Base-by-base conservation (phyloP, 2,888 invertebrate genomes). In the Oligia strigilis region DNA sequence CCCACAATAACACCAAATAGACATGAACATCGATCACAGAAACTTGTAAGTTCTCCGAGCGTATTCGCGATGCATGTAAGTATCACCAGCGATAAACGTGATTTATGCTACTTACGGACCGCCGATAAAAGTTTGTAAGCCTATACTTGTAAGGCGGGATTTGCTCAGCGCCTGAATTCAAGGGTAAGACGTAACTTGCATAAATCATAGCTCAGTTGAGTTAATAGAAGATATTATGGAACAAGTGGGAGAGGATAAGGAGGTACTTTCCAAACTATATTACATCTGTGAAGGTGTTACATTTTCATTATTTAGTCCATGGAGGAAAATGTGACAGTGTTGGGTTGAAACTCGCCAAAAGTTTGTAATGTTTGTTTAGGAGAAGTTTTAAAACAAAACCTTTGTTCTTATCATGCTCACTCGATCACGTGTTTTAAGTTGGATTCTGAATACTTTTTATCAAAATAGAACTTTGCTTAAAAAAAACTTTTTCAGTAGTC, bases 11-110 rank as follows among this genome's bases (percentile, higher is more conserved):
- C 43, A 69, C 23, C 71, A 67, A 85, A 84, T 60, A 80, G 60
- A 75, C 60, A 58, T 60, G 77, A 83, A 62, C 87, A 78, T 75
- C 66, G 70, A 87, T 84, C 78, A 80, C 67, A 52, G 36, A n/a
- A 87, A 88, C 72, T 87, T 80, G 58, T 69, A 77, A 82, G 75
- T 77, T 78, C 75, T 55, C 52, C 55, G 46, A 66, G 78, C 40
- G 80, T 65, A 70, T 78, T 78, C 82, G 14, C 71, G 73, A 84
- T 88, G 82, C 87, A 88, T 85, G 80, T 78, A 82, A 86, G 85
- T 88, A 90, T 86, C 81, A 77, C 23, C 5, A 89, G 86, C 67
- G 89, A 92, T 93, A 90, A 93, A 90, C 85, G 87, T 92, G 93
- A 93, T 93, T 91, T 93, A 93, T 90, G 88, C 81, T 62, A 79